phyloP scores from a whole-genome alignment of 2,113 vertebrate species.

The Oreochromis tanganicae region DNA sequence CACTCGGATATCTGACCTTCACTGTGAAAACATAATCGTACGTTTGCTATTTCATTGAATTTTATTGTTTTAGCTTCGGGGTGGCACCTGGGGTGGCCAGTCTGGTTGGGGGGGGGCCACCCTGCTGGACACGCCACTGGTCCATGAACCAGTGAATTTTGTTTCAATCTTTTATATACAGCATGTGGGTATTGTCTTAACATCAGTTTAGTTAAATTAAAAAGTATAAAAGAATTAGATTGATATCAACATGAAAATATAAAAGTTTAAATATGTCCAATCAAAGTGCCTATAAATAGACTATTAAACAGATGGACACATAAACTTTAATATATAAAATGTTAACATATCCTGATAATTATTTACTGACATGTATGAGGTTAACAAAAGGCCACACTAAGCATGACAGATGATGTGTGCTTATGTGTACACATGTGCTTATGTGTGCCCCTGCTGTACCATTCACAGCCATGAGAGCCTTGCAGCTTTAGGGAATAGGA shows the following conservation, averaged over 20 bases:
- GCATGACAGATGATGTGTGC: background rate
- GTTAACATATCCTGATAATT: background rate
- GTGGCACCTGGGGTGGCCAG: background rate
- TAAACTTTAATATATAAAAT: background rate
- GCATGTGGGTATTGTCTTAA: background rate
- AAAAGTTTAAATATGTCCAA: background rate
- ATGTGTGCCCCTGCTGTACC: background rate
- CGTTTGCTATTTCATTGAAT: too few relatives aligned
- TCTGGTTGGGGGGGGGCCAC: background rate
- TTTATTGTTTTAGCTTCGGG: background rate
- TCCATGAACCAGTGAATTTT: background rate
- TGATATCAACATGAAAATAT: background rate
- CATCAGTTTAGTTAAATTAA: background rate
- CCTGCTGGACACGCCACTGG: background rate
- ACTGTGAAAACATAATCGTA: too few relatives aligned
- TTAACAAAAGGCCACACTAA: background rate
- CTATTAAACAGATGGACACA: background rate
- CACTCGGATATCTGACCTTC: too few relatives aligned
- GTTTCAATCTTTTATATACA: background rate
- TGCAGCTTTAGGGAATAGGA: slow-evolving; percentile 22
- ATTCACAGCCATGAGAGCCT: slow-evolving; percentile 16
- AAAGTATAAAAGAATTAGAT: background rate
- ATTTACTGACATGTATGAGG: background rate
- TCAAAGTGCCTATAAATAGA: background rate
- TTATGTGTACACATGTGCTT: background rate